These are phyloP conservation scores for Napeogenes inachia DNA, from an alignment of 2,888 invertebrate species.

Conservation along the genomic window DNA sequence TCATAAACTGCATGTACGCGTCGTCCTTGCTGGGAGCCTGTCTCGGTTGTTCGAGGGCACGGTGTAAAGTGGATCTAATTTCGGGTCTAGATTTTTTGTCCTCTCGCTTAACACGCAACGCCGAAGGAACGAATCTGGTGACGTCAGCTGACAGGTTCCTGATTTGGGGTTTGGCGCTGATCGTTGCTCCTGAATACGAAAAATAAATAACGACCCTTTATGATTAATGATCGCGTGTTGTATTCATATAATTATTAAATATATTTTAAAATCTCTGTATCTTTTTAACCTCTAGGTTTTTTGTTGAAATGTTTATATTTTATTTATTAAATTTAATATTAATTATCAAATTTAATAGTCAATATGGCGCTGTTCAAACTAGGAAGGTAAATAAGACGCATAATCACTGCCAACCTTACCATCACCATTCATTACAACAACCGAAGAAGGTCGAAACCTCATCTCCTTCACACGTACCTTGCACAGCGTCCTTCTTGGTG, in stretches of 20 bases:
- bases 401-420: no score
- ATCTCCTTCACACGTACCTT: constrained; percentile 41
- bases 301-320: no score
- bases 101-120: constrained; percentile 92
- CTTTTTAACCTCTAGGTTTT: no score
- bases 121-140: constrained; percentile 95
- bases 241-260: no score
- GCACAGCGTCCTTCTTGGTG: constrained; percentile 82
- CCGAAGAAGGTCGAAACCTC: no score
- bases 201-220: not conserved
- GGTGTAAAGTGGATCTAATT: constrained; percentile 70
- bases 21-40: constrained; percentile 91
- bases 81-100: constrained; percentile 82
- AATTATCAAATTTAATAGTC: no score
- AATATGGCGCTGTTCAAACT: no score
- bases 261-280: no score
- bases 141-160: constrained; percentile 95
- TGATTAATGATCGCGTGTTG: no score
- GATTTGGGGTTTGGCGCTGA: constrained; percentile 98
- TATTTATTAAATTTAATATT: no score
- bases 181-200: constrained; percentile 82
- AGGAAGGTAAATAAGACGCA: no score
- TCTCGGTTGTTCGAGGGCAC: constrained; percentile 71
- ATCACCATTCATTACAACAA: no score
- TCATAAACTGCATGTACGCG: constrained; percentile 99